Conservation (phyloP, 2,888 invertebrate genomes). For the Apamea crenata region DNA sequence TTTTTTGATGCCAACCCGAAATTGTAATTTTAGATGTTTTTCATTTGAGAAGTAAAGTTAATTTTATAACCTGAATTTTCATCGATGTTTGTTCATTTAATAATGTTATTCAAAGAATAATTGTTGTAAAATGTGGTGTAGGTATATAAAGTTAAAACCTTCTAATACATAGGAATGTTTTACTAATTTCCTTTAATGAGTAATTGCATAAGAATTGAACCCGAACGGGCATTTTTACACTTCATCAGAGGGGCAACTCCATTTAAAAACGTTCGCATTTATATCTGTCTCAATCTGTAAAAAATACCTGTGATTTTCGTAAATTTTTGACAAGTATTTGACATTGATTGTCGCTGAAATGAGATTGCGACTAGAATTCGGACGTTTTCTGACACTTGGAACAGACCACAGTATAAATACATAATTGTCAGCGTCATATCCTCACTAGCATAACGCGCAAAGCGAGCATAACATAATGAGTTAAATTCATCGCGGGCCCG, state of each 20-base stretch:
- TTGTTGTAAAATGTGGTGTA: too few species aligned
- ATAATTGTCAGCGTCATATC: conserved; percentile 52
- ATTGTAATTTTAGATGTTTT: neutral
- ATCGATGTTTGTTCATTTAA: too few species aligned
- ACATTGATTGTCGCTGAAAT: too few species aligned
- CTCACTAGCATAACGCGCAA: conserved; percentile 45
- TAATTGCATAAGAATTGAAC: neutral
- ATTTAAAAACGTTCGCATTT: neutral
- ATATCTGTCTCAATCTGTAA: neutral
- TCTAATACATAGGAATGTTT: neutral
- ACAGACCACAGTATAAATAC: neutral
- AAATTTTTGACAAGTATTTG: neutral
- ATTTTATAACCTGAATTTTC: neutral
- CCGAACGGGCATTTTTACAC: neutral
- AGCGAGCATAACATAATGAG: conserved; percentile 53
- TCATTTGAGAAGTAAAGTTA: neutral
- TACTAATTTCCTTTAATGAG: neutral
- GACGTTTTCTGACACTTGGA: neutral
- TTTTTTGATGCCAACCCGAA: neutral
- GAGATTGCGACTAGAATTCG: neutral
- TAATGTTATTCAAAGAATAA: too few species aligned
- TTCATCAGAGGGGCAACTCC: neutral
- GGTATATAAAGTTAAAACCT: neutral
- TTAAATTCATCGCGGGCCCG: conserved; percentile 59
- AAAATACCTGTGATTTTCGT: neutral